Evolutionary conservation across 2,888 invertebrate genomes (phyloP), one percentile per base, ranked within the genome.

Genomic region (Anodontia alba): DNA sequence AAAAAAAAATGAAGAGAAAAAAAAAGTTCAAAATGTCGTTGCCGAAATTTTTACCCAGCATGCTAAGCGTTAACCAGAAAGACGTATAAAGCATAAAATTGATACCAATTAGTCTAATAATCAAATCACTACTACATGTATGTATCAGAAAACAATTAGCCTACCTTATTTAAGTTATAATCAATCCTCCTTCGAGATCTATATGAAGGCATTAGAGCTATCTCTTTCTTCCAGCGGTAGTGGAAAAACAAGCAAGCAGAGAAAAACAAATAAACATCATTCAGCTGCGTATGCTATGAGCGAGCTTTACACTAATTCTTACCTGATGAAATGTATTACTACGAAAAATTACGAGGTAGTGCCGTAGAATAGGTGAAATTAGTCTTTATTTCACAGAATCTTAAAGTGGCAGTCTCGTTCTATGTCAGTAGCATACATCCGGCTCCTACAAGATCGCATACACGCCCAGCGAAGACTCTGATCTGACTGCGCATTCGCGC

Each of bases 301-400:
- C 26, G 62, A 8, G 20, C 29, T 15, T 3, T 10, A 15, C 33
- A 62, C 33, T 62, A 62, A 62, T 62, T 62, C 33, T 23, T 62
- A 62, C 62, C 62, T 62, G 62, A 62, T 62, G 62, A 62, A 33
- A 62, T 17, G 33, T 33, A 62, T 62, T 62, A 62, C 62, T 62
- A 62, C 62, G 38, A 38, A 33, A 57, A 62, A 62, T 62, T 62
- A 62, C 62, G 62, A 62, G 33, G 33, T 20, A 62, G 62, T 29
- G 12, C 62, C 5, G 12, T 15, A 20, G 33, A 26, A 54, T 26
- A 54, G 26, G 54, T 54, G 54, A 26, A 54, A 54, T 26, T 26
- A 26, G 23, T 12, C 26, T 26, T 15, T 49, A n/a, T 5, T 46
- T 46, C 23, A 26, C 26, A 54, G 15, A 23, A 54, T 54, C 46